Base-by-base conservation (phyloP, 1,140 invertebrate species). In the Gonioctena quinquepunctata region DNA sequence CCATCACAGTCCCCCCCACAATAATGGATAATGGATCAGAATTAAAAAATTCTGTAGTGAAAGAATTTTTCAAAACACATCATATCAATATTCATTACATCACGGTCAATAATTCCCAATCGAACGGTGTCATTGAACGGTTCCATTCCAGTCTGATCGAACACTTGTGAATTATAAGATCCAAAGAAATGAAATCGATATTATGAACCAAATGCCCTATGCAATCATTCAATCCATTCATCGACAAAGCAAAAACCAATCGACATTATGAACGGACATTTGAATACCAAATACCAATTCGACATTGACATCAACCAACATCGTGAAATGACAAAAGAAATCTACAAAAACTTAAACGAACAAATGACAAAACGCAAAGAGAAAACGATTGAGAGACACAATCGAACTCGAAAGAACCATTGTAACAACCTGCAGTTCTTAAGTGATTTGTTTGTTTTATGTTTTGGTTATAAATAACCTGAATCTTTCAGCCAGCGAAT, bases 91-190 rank as follows among this genome's bases (percentile, higher is more conserved):
- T 59, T 18, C 66, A 69, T 27, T 68, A 64, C 42, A 68, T 27
- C 21, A 68, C 67, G 16, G 4, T 42, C 6, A 42, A 66, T 25
- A 28, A 61, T 22, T 56, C 61, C 33, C 52, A 65, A 63, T 69
- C 66, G 3, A 70, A 73, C 65, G 68, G 57, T 25, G 22, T 66
- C 23, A 66, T 70, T 11, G 68, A 73, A 52, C 26, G 71, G 26
- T 66, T 73, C 22, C 68, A 73, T 23, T 70, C 62, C 8, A 70
- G 68, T 54, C 57, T 73, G 19, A 19, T 71, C 7, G 66, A 71
- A 71, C 66, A 71, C 59, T 16, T 71, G 21, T 42, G 1, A 62
- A 57, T 57, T 7, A 8, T 57, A 5, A 57, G 23, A 57, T 6
- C n/a, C 8, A 57, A 57, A 6, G 23, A 22, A 25, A 8, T 22